Evolutionary conservation across 2,888 invertebrate genomes (phyloP).

Genomic region (Caenorhabditis sp.): DNA sequence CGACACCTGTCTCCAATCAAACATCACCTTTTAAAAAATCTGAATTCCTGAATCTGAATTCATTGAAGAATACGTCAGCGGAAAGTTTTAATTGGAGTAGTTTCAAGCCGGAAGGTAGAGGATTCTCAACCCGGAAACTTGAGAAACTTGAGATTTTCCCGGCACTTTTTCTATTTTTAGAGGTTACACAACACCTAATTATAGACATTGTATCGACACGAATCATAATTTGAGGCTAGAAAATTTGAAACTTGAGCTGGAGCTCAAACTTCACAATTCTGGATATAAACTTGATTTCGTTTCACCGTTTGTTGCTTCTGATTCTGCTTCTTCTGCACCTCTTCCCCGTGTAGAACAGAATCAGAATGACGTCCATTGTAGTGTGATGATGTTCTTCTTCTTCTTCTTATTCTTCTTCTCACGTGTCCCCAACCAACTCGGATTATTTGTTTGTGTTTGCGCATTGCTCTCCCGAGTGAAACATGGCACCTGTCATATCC

Average conservation of each 20-base stretch:
- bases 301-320: no score
- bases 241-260: no score
- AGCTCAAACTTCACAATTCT: no score
- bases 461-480: slow-evolving; percentile 6
- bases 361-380: slow-evolving; percentile 6
- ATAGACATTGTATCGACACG: not conserved
- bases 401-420: no score
- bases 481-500: slow-evolving; percentile 1
- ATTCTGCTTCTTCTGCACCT: no score
- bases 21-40: slow-evolving; percentile 12
- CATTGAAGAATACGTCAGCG: not conserved
- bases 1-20: slow-evolving; percentile 27
- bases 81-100: slow-evolving; percentile 17
- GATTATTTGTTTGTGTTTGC: slow-evolving; percentile 25
- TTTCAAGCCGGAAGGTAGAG: not conserved
- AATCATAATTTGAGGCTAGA: not conserved
- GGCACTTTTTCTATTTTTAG: slow-evolving; percentile 9
- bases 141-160: not conserved
- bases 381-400: slow-evolving; percentile 12
- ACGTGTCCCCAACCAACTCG: slow-evolving; percentile 22
- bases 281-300: no score
- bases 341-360: no score
- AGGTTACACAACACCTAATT: slow-evolving; percentile 4
- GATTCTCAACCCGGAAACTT: not conserved
- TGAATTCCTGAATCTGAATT: not conserved